Evolutionary conservation across 2,113 vertebrate species (phyloP).

Genomic region (Mystacornis crossleyi): DNA sequence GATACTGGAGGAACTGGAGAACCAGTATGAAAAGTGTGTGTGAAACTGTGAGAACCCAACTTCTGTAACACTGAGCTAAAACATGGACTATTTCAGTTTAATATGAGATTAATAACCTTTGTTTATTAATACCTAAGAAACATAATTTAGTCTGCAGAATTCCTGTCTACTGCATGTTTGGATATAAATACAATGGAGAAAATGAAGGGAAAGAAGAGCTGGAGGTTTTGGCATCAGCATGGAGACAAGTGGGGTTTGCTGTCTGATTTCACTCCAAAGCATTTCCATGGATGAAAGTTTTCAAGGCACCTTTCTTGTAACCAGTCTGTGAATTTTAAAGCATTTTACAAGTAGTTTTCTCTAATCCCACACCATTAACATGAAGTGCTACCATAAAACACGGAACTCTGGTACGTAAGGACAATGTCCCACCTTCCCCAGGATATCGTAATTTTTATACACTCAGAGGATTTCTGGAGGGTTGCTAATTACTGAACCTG

Average conservation of each 20-base stretch:
- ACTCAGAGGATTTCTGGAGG: neutral
- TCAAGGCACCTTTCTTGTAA: neutral
- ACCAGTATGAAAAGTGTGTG: accelerated
- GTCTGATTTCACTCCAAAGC: neutral
- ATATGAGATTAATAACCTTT: neutral
- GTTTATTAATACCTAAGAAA: neutral
- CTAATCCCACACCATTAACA: neutral
- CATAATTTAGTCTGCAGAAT: neutral
- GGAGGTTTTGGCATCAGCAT: neutral
- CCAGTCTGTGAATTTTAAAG: neutral
- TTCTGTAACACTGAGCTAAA: neutral
- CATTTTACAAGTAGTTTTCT: neutral
- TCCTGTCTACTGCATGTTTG: neutral
- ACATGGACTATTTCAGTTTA: neutral
- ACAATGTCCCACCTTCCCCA: neutral
- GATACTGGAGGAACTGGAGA: neutral
- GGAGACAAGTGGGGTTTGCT: neutral
- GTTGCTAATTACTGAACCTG: neutral
- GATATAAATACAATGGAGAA: neutral
- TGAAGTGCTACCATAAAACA: neutral
- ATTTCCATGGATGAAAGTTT: neutral
- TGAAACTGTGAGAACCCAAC: neutral
- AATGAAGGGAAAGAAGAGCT: neutral
- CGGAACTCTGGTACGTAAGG: neutral
- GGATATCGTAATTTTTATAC: neutral